Conservation (phyloP, 1,140 invertebrate species). For the Platyscapa corneri region DNA sequence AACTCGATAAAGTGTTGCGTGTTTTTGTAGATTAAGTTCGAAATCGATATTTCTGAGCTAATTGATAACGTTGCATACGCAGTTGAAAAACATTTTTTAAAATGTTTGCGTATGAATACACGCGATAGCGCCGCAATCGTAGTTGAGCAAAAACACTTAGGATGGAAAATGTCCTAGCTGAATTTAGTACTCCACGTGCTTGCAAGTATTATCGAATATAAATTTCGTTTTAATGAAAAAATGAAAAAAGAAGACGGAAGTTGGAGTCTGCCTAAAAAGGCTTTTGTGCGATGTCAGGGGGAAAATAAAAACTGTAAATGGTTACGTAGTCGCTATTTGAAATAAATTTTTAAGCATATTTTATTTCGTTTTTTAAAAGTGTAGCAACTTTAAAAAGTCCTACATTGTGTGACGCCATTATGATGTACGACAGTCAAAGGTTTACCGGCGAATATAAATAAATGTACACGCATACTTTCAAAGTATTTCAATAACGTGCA, state of each 20-base stretch:
- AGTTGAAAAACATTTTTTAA: constrained; percentile 2
- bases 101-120: not conserved
- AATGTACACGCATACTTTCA: not conserved
- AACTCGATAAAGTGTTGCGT: not conserved
- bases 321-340: not conserved
- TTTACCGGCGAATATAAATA: not conserved
- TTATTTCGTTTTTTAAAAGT: constrained; percentile 23
- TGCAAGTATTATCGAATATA: constrained; percentile 29
- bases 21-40: constrained; percentile 23
- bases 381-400: not conserved
- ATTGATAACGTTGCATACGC: constrained; percentile 19
- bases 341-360: constrained; percentile 13
- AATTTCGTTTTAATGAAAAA: constrained; percentile 22
- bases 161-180: constrained; percentile 2
- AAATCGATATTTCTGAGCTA: constrained; percentile 36
- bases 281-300: not conserved
- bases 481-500: not conserved
- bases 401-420: not conserved
- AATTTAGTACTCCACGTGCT: not conserved
- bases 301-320: not conserved
- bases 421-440: not conserved
- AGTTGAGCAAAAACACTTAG: not conserved
- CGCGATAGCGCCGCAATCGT: not conserved
- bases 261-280: not conserved
- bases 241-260: not conserved